Percentiles rank a stretch among this genome's conserved stretches.
phyloP scores from a whole-genome alignment of 2,797 vertebrate genomes.

The Myripristis murdjan region DNA sequence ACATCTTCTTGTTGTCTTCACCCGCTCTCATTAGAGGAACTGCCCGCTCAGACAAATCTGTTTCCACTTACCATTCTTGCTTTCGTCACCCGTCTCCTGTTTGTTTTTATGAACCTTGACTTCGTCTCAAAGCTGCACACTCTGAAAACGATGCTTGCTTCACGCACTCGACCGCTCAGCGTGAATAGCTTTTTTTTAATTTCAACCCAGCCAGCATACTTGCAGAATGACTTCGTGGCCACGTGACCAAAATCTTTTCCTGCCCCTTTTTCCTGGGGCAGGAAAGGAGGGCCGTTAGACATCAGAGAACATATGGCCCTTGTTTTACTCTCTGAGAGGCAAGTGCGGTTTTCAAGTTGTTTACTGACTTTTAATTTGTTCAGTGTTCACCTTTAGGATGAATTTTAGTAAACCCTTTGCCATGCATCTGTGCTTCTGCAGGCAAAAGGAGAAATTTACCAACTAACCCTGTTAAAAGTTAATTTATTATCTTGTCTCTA shows the following conservation, averaged over 20 bases:
- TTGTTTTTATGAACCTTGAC: slow-evolving; percentile 38
- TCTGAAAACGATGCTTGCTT: slow-evolving; percentile 50
- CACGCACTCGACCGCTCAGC: slow-evolving; percentile 31
- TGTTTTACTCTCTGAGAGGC: slow-evolving; percentile 59
- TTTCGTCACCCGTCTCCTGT: slow-evolving; percentile 49
- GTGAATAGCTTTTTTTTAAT: slow-evolving; percentile 24
- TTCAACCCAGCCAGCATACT: slow-evolving; percentile 60
- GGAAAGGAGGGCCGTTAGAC: slow-evolving; percentile 47
- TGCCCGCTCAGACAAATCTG: slow-evolving; percentile 44
- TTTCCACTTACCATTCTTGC: slow-evolving; percentile 81
- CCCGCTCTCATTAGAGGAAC: slow-evolving; percentile 34
- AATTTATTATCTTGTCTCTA: not conserved
- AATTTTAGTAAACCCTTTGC: not conserved
- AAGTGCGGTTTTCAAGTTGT: slow-evolving; percentile 32
- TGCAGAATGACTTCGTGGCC: slow-evolving; percentile 75
- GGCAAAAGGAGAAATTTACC: not conserved
- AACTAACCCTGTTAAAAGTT: not conserved
- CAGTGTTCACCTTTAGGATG: not conserved
- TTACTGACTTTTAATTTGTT: not conserved
- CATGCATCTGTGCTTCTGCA: not conserved
- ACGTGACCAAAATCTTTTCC: slow-evolving; percentile 71
- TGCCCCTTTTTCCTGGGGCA: slow-evolving; percentile 40
- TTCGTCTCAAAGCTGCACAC: slow-evolving; percentile 22
- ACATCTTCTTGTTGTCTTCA: slow-evolving; percentile 28
- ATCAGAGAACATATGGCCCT: slow-evolving; percentile 56